phyloP scores from a whole-genome alignment of 1,140 invertebrate genomes.

The Schlechtendalia chinensis region DNA sequence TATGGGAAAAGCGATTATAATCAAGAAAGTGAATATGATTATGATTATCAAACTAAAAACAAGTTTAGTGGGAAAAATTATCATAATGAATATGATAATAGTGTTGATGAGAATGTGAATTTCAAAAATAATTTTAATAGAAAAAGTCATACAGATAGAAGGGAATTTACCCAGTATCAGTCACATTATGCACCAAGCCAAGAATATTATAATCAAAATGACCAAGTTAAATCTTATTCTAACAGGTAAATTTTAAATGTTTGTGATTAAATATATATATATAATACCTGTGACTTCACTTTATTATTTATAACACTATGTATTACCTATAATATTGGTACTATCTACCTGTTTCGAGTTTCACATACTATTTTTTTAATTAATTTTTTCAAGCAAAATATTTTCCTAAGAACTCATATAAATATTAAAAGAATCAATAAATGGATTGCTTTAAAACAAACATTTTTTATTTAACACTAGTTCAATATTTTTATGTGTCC shows the following conservation, averaged over 20 bases:
- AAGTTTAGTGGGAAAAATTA: not conserved
- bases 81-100: not conserved
- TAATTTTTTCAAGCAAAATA: no score
- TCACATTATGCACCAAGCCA: not conserved
- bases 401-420: no score
- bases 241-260: conserved; percentile 3
- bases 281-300: no score
- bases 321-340: not conserved
- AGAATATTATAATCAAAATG: not conserved
- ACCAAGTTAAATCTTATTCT: not conserved
- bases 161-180: not conserved
- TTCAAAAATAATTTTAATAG: not conserved
- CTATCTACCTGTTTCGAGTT: no score
- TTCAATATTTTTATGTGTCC: no score
- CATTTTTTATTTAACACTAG: no score
- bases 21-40: no score
- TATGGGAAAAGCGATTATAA: not conserved
- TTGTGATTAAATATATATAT: not conserved
- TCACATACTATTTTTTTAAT: no score
- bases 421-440: no score
- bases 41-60: not conserved
- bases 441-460: no score
- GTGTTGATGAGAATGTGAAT: not conserved
- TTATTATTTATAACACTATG: not conserved
- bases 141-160: not conserved